Conservation (phyloP, 2,113 vertebrate species). For the Strix aluco region DNA sequence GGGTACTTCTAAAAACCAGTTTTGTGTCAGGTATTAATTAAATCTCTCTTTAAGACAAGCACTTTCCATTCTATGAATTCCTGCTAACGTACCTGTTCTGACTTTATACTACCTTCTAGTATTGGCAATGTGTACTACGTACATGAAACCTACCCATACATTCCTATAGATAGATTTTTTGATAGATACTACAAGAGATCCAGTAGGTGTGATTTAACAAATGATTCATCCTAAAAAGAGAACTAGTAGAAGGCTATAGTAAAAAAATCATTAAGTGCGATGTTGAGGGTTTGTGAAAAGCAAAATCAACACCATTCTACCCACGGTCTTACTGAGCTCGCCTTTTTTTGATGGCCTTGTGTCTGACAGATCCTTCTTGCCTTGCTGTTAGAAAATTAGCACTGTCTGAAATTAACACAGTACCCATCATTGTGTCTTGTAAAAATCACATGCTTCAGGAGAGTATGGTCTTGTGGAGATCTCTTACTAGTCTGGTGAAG, state of each 20-base stretch:
- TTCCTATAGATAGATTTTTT: not conserved
- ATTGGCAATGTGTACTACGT: accelerated
- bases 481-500: not conserved
- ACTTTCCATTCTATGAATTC: not conserved
- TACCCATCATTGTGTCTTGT: not conserved
- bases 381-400: not conserved
- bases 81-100: not conserved
- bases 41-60: not conserved
- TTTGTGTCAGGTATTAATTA: not conserved
- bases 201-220: not conserved
- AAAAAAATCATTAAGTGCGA: not conserved
- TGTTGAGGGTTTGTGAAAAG: not conserved
- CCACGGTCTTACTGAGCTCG: accelerated
- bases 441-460: not conserved
- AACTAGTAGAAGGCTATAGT: not conserved
- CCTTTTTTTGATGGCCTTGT: not conserved
- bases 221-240: not conserved
- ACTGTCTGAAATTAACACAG: not conserved
- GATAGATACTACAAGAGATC: not conserved
- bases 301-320: not conserved
- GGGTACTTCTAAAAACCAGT: not conserved
- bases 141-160: not conserved
- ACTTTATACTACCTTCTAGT: not conserved
- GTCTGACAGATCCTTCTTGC: not conserved
- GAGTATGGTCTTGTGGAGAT: not conserved